Percentiles rank a stretch among this genome's conserved stretches.
Conservation (phyloP, 2,113 vertebrate genomes). For the Myrmecobius fasciatus region DNA sequence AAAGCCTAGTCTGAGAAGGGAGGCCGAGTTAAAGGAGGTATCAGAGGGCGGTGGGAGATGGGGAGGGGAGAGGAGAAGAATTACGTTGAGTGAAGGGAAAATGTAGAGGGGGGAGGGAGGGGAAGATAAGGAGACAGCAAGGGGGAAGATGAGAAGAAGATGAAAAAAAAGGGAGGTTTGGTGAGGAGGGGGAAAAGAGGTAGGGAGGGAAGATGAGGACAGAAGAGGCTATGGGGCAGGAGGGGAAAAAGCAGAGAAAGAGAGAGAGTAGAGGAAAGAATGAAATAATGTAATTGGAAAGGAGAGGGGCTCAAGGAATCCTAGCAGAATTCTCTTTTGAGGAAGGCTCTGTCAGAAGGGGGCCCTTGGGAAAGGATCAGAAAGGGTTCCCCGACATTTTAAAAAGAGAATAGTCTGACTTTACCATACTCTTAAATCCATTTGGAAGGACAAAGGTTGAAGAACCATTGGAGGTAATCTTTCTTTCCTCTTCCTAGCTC, state of each 20-base stretch:
- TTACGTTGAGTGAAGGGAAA: not conserved
- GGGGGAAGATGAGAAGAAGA: not conserved
- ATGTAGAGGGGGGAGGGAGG: not conserved
- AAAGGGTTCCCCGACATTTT: not conserved
- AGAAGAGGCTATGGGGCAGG: not conserved
- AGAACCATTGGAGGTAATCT: not conserved
- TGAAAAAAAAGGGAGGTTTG: not conserved
- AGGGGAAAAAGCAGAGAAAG: no score
- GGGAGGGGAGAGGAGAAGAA: not conserved
- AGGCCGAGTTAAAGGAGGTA: not conserved
- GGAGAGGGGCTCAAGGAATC: not conserved
- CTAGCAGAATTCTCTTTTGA: not conserved
- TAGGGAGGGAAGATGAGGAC: not conserved
- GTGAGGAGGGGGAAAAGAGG: not conserved
- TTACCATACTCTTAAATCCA: not conserved
- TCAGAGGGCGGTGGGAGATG: not conserved
- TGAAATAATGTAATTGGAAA: not conserved
- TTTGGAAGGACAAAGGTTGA: not conserved
- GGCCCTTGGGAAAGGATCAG: not conserved
- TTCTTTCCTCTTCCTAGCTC: not conserved
- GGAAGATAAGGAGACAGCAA: not conserved
- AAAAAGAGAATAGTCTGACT: not conserved
- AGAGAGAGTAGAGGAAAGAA: not conserved
- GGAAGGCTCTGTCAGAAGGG: not conserved
- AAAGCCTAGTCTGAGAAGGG: not conserved